Evolutionary conservation across 2,113 vertebrate species (phyloP).

Genomic region (Prolemur simus): DNA sequence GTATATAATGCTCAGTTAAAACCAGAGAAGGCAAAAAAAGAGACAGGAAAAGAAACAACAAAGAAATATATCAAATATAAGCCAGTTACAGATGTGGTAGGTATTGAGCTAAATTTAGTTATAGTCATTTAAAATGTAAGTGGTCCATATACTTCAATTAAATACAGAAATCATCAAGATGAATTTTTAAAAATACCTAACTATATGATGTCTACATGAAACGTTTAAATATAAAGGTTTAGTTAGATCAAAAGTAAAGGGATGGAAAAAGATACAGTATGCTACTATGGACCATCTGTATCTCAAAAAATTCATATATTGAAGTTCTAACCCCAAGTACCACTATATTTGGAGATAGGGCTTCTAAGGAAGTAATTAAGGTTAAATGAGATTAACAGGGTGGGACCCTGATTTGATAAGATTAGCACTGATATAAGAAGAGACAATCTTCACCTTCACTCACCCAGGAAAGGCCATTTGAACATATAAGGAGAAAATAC

Average conservation of each 20-base stretch:
- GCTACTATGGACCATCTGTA: too few relatives aligned
- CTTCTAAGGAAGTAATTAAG: neutral
- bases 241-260: neutral
- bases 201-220: neutral
- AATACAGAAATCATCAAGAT: neutral
- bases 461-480: neutral
- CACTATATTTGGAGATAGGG: too few relatives aligned
- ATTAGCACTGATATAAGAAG: neutral
- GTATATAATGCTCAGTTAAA: neutral
- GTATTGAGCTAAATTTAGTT: neutral
- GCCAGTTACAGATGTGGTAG: neutral
- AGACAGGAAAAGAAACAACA: neutral
- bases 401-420: too few relatives aligned
- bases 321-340: neutral
- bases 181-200: neutral
- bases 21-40: neutral
- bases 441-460: too few relatives aligned
- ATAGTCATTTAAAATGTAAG: neutral
- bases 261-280: neutral
- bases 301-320: neutral
- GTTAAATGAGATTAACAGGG: too few relatives aligned
- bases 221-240: neutral
- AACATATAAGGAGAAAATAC: neutral
- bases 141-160: neutral
- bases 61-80: neutral